Conservation (phyloP, 2,113 vertebrate species). For the Gopherus evgoodei region DNA sequence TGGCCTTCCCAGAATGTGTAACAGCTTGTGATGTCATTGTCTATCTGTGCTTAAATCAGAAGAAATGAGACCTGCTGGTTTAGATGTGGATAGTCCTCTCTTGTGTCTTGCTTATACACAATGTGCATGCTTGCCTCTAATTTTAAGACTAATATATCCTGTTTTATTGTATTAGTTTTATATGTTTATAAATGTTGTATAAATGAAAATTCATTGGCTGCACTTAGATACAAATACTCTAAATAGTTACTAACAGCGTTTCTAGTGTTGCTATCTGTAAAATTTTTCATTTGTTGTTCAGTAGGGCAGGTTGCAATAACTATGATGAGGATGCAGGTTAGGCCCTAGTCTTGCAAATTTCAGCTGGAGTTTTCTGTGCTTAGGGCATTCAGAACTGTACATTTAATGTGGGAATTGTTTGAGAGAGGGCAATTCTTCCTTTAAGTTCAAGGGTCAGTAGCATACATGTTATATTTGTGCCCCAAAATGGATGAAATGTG, state of each 20-base stretch:
- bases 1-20: rapidly evolving
- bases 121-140: not conserved
- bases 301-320: not conserved
- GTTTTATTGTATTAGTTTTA: not conserved
- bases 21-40: too few relatives aligned
- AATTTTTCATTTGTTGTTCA: not conserved
- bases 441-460: not conserved
- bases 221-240: not conserved
- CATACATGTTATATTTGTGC: not conserved
- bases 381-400: not conserved
- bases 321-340: not conserved
- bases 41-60: not conserved
- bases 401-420: not conserved
- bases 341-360: not conserved
- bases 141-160: not conserved
- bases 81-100: not conserved
- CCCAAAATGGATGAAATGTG: not conserved
- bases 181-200: not conserved
- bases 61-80: not conserved
- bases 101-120: not conserved
- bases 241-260: not conserved
- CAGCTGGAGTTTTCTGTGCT: not conserved
- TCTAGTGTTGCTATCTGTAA: not conserved
- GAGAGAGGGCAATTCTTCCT: not conserved
- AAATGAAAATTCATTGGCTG: not conserved